Evolutionary conservation across 2,888 invertebrate genomes (phyloP).

Genomic region (Trisateles emortualis): DNA sequence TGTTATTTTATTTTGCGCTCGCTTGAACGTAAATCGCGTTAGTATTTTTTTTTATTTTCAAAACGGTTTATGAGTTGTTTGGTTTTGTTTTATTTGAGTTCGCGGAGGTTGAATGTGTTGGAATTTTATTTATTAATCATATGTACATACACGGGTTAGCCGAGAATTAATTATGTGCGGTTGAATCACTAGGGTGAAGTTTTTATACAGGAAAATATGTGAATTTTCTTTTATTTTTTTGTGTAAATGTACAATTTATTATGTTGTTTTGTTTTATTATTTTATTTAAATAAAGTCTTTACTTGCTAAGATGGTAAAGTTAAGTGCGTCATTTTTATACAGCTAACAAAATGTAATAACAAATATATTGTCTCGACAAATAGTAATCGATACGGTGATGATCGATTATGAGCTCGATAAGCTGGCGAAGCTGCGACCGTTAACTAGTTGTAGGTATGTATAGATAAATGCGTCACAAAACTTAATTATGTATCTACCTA

Average conservation of each 20-base stretch:
- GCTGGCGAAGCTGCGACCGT: no score
- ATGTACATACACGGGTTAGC: slow-evolving; percentile 36
- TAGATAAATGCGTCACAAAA: no score
- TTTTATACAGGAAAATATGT: background rate
- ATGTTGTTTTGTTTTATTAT: background rate
- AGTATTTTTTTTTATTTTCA: slow-evolving; percentile 49
- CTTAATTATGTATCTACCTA: no score
- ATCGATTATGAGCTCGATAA: no score
- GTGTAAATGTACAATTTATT: background rate
- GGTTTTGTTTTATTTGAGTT: slow-evolving; percentile 59
- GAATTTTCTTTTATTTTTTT: slow-evolving; percentile 5
- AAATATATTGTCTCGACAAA: no score
- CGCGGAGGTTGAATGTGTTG: slow-evolving; percentile 46
- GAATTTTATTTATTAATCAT: slow-evolving; percentile 51
- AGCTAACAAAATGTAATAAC: no score
- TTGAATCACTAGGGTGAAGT: slow-evolving; percentile 22
- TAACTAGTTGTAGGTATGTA: no score
- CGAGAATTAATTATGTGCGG: slow-evolving; percentile 37
- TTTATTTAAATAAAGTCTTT: no score
- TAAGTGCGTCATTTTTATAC: no score
- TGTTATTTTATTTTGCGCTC: slow-evolving; percentile 85
- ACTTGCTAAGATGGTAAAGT: no score
- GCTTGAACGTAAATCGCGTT: slow-evolving; percentile 70
- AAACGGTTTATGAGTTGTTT: slow-evolving; percentile 69
- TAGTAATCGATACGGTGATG: no score